Evolutionary conservation across 2,888 invertebrate genomes (phyloP).

Genomic region (Dione juno): DNA sequence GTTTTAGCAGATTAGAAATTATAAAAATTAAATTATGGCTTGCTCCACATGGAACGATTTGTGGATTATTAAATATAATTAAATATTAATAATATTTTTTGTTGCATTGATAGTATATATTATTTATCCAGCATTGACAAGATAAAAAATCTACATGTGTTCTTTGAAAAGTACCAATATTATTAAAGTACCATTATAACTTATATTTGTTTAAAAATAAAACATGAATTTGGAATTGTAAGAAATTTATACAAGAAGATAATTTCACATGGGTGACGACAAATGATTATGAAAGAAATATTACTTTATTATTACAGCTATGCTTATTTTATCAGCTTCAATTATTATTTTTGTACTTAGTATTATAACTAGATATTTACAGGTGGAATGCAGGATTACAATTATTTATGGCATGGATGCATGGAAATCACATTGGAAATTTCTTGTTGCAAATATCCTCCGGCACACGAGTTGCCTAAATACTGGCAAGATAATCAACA

Average conservation of each 20-base stretch:
- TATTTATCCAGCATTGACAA: not conserved
- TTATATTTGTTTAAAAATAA: not conserved
- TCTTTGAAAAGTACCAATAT: not conserved
- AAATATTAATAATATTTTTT: not conserved
- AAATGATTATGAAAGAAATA: not conserved
- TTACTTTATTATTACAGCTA: not conserved
- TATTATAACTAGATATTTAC: constrained; percentile 39
- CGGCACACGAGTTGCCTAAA: constrained; percentile 88
- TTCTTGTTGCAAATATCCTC: constrained; percentile 97
- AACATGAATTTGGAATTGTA: not conserved
- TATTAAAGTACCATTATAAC: not conserved
- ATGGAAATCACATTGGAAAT: constrained; percentile 98
- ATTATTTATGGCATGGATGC: constrained; percentile 96
- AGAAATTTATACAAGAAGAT: not conserved
- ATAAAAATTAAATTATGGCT: too few species aligned
- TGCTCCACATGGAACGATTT: too few species aligned
- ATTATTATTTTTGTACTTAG: not conserved
- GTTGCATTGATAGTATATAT: not conserved
- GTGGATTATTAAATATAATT: too few species aligned
- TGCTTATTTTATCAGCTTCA: not conserved
- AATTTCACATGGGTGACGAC: not conserved
- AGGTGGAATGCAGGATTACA: constrained; percentile 97
- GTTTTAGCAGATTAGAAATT: too few species aligned
- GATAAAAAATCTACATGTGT: not conserved
- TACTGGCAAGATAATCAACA: constrained; percentile 95